Base-by-base conservation (phyloP, 2,888 invertebrate genomes). In the Catonia carolina region DNA sequence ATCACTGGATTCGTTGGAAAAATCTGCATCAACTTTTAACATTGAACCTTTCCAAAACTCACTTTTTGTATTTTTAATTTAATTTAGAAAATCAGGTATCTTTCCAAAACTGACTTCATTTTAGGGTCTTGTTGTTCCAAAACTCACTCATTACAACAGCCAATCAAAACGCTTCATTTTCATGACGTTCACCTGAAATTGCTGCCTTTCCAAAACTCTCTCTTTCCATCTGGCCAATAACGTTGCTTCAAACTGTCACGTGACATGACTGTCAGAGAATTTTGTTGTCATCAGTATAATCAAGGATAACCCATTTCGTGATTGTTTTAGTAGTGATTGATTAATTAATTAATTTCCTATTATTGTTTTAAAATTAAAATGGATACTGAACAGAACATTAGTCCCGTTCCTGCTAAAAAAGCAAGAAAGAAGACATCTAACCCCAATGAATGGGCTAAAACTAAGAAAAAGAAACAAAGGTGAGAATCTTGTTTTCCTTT, bases 21-120 rank as follows among this genome's bases (percentile, higher is more conserved):
- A 6, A 41, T 17, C 41, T 41, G 14, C 41, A 41, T 41, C 20
- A 20, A 41, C 20, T 20, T 41, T 5, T 18, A 41, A 20, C 41
- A 10, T 20, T 10, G 18, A 41, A 41, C 41, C 41, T 41, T 41
- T 41, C 41, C 41, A 41, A 41, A 41, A 41, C 41, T 41, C 14
- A 41, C 7, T 41, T 18, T 41, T 41, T 41, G 17, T 18, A 41
- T 14, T 18, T 41, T 18, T 8, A 41, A 41, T 18, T 41, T n/a
- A 41, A 41, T 41, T 17, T 41, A 18, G 41, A 41, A 41, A 41
- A 41, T 18, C 41, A 41, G 20, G 41, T 41, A 41, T 41, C 41
- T 41, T 41, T 41, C 41, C 41, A 41, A 10, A 41, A 41, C 41
- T n/a, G 18, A 41, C 41, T 41, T 20, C 17, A 18, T 41, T 41